phyloP scores from a whole-genome alignment of 1,140 invertebrate genomes.

The Harpegnathos saltator region DNA sequence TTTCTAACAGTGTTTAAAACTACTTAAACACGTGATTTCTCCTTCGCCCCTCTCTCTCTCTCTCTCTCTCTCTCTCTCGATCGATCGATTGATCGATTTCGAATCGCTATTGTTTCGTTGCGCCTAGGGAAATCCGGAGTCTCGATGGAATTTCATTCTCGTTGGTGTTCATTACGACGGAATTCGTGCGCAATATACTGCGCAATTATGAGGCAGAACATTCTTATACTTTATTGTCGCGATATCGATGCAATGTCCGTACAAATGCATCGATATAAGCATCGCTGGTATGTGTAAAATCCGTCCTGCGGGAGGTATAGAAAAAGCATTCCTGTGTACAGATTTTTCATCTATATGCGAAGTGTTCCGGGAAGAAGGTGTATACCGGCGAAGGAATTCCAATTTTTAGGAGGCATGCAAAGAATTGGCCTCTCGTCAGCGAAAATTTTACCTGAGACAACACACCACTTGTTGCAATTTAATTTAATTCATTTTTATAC shows the following conservation, averaged over 20 bases:
- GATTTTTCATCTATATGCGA: background rate
- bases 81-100: background rate
- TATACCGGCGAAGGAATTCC: background rate
- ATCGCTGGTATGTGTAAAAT: background rate
- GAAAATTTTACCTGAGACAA: background rate
- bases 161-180: background rate
- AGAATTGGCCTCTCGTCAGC: background rate
- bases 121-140: background rate
- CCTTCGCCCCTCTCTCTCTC: too few species aligned
- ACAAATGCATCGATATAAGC: background rate
- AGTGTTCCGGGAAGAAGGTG: conserved; percentile 1
- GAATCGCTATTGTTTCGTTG: conserved; percentile 6
- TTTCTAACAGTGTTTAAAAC: too few species aligned
- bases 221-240: conserved; percentile 42
- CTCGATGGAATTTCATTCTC: background rate
- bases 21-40: too few species aligned
- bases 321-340: background rate
- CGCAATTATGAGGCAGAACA: background rate
- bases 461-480: too few species aligned
- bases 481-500: background rate
- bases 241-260: background rate
- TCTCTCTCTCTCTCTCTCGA: too few species aligned
- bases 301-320: background rate
- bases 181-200: background rate
- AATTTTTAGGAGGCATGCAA: background rate